These are phyloP conservation scores for Sorex fumeus DNA, from an alignment of 2,113 vertebrate species.

Conservation along the genomic window DNA sequence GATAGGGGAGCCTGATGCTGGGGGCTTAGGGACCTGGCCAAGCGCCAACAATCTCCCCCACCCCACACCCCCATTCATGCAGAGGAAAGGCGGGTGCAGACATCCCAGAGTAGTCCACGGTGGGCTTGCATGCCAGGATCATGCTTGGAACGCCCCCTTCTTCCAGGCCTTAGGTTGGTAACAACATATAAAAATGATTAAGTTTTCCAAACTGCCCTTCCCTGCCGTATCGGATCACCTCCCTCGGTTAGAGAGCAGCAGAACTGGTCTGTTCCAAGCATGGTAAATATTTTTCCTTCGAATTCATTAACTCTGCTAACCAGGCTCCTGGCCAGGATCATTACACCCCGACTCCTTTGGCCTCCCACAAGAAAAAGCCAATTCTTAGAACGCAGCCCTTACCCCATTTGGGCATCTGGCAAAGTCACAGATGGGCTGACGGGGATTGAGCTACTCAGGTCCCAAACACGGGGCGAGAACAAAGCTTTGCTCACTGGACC, in stretches of 20 bases:
- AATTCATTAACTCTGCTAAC: slow-evolving; percentile 63
- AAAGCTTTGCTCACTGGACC: too few species aligned
- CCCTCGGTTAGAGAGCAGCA: neutral
- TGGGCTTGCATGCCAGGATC: neutral
- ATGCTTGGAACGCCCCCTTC: neutral
- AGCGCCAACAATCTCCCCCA: neutral
- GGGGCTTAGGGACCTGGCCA: too few species aligned
- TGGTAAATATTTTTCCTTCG: slow-evolving; percentile 67
- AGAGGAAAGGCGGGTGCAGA: neutral
- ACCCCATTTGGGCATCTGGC: neutral
- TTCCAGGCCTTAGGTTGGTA: neutral
- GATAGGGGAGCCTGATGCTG: slow-evolving; percentile 56
- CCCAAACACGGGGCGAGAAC: too few species aligned
- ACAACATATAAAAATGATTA: slow-evolving; percentile 48
- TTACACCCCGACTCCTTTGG: neutral
- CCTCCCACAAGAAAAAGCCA: slow-evolving; percentile 33
- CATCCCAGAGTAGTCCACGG: neutral
- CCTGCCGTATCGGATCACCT: slow-evolving; percentile 18
- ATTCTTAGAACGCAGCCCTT: slow-evolving; percentile 31
- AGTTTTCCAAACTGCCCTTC: slow-evolving; percentile 4
- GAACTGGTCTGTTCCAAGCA: neutral
- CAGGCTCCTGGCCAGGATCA: slow-evolving; percentile 4
- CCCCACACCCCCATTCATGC: neutral
- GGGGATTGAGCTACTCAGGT: neutral
- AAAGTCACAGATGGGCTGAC: neutral